Conservation (phyloP, 2,113 vertebrate genomes). For the Amphiprion percula region DNA sequence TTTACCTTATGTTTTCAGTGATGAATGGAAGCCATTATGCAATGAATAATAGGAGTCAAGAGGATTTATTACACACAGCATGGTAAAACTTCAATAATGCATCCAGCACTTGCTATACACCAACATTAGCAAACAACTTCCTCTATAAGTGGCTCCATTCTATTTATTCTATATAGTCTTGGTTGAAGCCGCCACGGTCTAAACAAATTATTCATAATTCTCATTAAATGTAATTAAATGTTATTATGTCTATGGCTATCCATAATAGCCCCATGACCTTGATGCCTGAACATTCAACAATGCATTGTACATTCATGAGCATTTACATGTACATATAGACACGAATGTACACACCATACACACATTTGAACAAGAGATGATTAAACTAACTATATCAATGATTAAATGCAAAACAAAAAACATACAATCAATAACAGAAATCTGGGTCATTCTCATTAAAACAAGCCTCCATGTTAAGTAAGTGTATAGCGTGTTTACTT, state of each 20-base stretch:
- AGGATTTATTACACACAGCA: conserved; percentile 74
- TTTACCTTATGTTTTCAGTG: conserved; percentile 74
- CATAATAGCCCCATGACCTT: background rate
- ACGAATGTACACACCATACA: background rate
- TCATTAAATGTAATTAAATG: conserved; percentile 25
- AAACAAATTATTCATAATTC: conserved; percentile 35
- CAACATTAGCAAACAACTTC: conserved; percentile 60
- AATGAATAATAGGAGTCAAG: conserved; percentile 76
- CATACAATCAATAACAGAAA: background rate
- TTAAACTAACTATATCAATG: background rate
- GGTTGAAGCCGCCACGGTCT: background rate
- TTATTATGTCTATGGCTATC: background rate
- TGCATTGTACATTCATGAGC: background rate
- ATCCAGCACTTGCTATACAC: conserved; percentile 47
- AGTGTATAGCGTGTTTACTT: conserved; percentile 4
- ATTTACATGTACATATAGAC: background rate
- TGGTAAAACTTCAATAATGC: conserved; percentile 66
- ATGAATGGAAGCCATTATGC: conserved; percentile 79
- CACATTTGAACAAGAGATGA: background rate
- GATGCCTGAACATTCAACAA: background rate
- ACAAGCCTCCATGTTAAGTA: background rate
- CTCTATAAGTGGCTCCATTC: conserved; percentile 39
- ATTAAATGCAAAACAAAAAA: background rate
- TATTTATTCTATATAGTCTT: conserved; percentile 25
- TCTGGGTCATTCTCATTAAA: background rate